Base-by-base conservation (phyloP, 2,797 vertebrate genomes). In the Mus caroli region DNA sequence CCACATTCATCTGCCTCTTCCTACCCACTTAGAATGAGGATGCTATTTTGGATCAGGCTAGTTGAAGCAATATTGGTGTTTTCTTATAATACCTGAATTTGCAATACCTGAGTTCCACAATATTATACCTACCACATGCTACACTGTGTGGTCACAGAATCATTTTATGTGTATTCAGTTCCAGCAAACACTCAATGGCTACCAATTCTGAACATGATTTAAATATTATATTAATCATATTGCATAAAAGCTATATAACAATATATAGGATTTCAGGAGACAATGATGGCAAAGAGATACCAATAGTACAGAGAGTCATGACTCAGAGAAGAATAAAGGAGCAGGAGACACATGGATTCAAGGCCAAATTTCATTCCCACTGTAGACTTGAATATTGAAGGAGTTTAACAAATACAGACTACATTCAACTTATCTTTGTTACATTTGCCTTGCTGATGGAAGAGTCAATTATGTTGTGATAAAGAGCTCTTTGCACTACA, bases 131-230 rank as follows among this genome's bases (percentile, higher is more conserved):
- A 73, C 37, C 28, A 67, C 56, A 69, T 2, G 56, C 1, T 43
- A 6, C 73, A 43, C 13, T 88, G 5, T 60, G 73, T 75, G 7
- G 64, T 22, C 83, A 31, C 34, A 85, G 4, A 91, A 46, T 89
- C 34, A 40, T 94, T 71, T 88, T 69, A 52, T 20, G 28, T 43
- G 69, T 6, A 88, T 3, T 8, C 4, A 73, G 17, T 43, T 91
- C 19, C 88, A 92, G 46, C n/a, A 91, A 95, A 90, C 26, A 64
- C 22, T 97, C 80, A 62, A 94, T 83, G 64, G n/a, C 3, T 60
- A 54, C 50, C 15, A 37, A 89, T 89, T 26, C 67, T 64, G 79
- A 92, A 92, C 8, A 64, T 50, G 34, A 92, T 73, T 90, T 31
- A 31, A 69, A 75, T 52, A 69, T 69, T 94, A 37, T 54, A 64